Percentiles rank a stretch among this genome's conserved stretches.
phyloP scores from a whole-genome alignment of 2,113 vertebrate genomes.

The Bucco capensis region DNA sequence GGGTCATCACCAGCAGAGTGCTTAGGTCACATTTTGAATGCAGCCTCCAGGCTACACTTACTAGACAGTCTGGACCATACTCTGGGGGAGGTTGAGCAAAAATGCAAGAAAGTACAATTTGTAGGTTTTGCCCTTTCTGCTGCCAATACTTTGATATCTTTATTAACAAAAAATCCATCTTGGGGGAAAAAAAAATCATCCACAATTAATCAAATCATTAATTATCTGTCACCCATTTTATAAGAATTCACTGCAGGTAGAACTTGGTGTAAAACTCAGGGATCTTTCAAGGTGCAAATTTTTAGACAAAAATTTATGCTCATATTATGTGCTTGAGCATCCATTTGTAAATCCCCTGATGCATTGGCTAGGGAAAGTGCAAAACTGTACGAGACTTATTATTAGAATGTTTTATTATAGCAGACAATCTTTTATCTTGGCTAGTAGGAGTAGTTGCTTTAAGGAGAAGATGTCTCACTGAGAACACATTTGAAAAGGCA shows the following conservation, averaged over 20 bases:
- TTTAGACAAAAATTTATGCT: neutral
- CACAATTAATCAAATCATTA: neutral
- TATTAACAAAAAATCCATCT: neutral
- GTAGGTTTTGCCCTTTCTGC: neutral
- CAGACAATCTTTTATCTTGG: neutral
- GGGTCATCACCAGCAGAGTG: neutral
- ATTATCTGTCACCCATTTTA: neutral
- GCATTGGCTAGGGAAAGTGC: neutral
- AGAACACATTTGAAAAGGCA: neutral
- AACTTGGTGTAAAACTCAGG: neutral
- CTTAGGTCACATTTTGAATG: neutral
- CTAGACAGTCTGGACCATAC: neutral
- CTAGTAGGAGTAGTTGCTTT: neutral
- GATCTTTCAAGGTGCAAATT: neutral
- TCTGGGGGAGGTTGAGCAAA: neutral
- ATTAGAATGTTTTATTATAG: neutral
- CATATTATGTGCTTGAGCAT: neutral
- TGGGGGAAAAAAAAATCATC: neutral
- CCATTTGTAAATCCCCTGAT: neutral
- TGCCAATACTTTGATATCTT: neutral
- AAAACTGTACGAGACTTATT: neutral
- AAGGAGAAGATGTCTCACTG: neutral
- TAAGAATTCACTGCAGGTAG: neutral
- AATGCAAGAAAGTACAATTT: neutral
- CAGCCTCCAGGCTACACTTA: neutral